Conservation (phyloP, 2,113 vertebrate genomes). For the Paedocypris sp. region DNA sequence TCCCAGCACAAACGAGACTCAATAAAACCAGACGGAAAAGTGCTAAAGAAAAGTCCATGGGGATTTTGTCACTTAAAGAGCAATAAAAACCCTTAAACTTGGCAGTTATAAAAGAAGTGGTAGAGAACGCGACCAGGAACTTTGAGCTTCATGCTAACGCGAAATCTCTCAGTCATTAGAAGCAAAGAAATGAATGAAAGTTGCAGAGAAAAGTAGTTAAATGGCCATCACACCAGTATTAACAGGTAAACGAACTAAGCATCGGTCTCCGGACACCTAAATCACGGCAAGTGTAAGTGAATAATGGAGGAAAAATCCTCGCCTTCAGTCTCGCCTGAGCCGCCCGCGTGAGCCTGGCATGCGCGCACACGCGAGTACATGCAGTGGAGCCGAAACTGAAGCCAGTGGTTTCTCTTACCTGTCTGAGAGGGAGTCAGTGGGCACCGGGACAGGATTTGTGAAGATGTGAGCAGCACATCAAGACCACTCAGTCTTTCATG, state of each 20-base stretch:
- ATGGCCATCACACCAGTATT: no score
- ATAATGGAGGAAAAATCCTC: background rate
- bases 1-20: conserved; percentile 33
- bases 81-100: conserved; percentile 13
- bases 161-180: background rate
- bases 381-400: background rate
- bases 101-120: conserved; percentile 48
- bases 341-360: background rate
- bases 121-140: conserved; percentile 27
- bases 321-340: conserved; percentile 5
- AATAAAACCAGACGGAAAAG: conserved; percentile 46
- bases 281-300: no score
- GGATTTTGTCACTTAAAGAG: conserved; percentile 17
- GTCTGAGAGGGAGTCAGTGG: conserved; percentile 15
- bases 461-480: conserved; percentile 25
- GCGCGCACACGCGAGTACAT: background rate
- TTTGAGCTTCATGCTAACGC: background rate
- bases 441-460: conserved; percentile 10
- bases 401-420: conserved; percentile 23
- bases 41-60: conserved; percentile 36
- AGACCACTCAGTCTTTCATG: conserved; percentile 28
- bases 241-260: no score
- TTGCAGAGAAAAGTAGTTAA: background rate
- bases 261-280: no score
- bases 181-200: conserved; percentile 8